Conservation (phyloP, 1,140 invertebrate genomes). For the Yoshiicerus persimilis region DNA sequence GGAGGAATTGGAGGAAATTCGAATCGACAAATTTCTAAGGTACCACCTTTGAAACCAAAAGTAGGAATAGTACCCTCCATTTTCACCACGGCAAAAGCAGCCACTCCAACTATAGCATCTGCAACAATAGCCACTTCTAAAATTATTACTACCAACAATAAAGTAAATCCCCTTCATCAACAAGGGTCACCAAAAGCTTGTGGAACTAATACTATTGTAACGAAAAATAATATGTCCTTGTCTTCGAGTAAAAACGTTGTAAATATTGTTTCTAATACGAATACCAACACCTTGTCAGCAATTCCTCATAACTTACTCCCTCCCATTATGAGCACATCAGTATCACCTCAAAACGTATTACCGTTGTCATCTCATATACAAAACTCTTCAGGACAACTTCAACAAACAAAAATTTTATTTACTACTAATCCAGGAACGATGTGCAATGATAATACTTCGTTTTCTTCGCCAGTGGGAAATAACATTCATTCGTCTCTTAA, state of each 20-base stretch:
- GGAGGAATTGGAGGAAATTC: not conserved
- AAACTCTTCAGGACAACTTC: not conserved
- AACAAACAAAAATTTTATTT: not conserved
- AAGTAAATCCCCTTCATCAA: not conserved
- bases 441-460: not conserved
- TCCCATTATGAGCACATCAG: not conserved
- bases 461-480: not conserved
- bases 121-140: not conserved
- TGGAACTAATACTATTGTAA: not conserved
- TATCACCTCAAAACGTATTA: not conserved
- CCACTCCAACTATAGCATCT: not conserved
- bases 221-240: not conserved
- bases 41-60: not conserved
- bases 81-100: not conserved
- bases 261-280: not conserved
- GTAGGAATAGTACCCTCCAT: not conserved
- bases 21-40: not conserved
- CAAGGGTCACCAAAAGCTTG: not conserved
- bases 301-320: not conserved
- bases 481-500: not conserved
- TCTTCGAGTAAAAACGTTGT: not conserved
- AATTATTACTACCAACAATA: not conserved
- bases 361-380: not conserved
- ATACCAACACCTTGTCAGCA: not conserved
- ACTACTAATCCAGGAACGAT: not conserved